A percentile compares a stretch with the other conserved stretches of the same genome.
phyloP scores from a whole-genome alignment of 1,140 invertebrate species.

The Platorchestia sp. region DNA sequence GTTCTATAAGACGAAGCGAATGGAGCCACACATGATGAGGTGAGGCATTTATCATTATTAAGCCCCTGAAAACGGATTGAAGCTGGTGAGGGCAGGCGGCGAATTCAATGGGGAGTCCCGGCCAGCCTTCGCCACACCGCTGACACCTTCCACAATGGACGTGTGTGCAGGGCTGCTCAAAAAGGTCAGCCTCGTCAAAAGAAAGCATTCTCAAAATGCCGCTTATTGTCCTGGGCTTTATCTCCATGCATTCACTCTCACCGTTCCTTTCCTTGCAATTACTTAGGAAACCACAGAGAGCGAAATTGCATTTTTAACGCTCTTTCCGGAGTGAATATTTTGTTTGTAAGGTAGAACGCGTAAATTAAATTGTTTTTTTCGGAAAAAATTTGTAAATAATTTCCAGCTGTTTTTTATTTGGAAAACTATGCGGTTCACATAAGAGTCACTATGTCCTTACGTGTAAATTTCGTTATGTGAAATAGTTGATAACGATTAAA shows the following conservation, averaged over 20 bases:
- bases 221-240: neutral
- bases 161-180: neutral
- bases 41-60: constrained; percentile 26
- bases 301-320: neutral
- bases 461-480: neutral
- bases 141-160: constrained; percentile 41
- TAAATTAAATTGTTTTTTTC: neutral
- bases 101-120: neutral
- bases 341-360: neutral
- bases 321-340: neutral
- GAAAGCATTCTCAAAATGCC: constrained; percentile 4
- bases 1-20: neutral
- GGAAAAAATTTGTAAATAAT: neutral
- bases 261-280: neutral
- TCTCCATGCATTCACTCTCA: neutral
- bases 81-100: neutral
- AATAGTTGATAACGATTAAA: neutral
- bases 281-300: neutral
- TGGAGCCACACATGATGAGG: constrained; percentile 7
- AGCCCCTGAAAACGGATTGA: constrained; percentile 33
- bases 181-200: constrained; percentile 35
- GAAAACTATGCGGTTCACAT: neutral
- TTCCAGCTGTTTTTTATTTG: no score
- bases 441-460: neutral
- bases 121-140: constrained; percentile 31